These are phyloP conservation scores for Alethe castanea DNA, from an alignment of 2,113 vertebrate species.

Conservation along the genomic window DNA sequence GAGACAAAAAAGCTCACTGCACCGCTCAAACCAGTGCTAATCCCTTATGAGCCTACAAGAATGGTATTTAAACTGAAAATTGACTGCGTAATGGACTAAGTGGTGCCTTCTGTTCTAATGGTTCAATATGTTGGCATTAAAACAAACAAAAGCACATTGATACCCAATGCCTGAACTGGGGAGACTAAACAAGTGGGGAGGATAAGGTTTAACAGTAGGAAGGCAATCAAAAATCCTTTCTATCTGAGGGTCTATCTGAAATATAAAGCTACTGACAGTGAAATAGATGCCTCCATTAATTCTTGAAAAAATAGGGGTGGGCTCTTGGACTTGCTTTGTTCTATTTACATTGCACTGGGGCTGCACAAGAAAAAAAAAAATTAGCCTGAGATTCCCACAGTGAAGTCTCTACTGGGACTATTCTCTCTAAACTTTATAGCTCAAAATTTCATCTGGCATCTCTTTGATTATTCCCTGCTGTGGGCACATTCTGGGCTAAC, in stretches of 20 bases:
- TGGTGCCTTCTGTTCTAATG: conserved; percentile 55
- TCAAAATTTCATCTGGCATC: not conserved
- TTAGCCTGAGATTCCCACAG: not conserved
- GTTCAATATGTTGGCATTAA: conserved; percentile 58
- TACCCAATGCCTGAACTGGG: not conserved
- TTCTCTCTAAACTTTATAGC: not conserved
- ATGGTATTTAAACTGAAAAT: conserved; percentile 72
- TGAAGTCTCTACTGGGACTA: not conserved
- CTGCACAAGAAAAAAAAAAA: not conserved
- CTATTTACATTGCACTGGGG: not conserved
- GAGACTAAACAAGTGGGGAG: not conserved
- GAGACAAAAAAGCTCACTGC: conserved; percentile 47
- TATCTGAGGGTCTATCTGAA: not conserved
- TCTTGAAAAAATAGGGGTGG: not conserved
- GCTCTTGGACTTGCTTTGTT: not conserved
- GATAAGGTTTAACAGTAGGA: not conserved
- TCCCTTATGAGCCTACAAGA: conserved; percentile 48
- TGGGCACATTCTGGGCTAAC: not conserved
- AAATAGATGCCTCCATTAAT: not conserved
- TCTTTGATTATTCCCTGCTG: not conserved
- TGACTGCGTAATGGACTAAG: conserved; percentile 68
- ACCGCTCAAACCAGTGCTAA: conserved; percentile 60
- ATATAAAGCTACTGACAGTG: not conserved
- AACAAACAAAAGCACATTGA: conserved; percentile 49
- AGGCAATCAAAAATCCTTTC: not conserved